Base-by-base conservation (phyloP, 53 echinoderm and acorn worm species). In the Zoroaster sp. region DNA sequence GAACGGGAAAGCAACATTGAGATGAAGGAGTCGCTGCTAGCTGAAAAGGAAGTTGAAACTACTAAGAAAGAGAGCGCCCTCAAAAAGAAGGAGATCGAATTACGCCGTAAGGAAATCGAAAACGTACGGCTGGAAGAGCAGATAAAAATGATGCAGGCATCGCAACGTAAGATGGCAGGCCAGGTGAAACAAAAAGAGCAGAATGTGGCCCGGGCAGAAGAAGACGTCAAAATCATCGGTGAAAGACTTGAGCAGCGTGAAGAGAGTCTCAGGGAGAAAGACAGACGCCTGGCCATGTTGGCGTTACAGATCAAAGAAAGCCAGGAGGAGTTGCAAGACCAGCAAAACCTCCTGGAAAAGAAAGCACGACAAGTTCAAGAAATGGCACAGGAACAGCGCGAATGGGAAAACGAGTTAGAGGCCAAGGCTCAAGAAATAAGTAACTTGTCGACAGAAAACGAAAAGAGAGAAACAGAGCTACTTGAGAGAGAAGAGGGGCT, bases 1-100 rank as follows among this genome's bases (percentile, higher is more conserved):
- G 89, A 89, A 40, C 52, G 89, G 33, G 94, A 94, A 36, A 94
- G 73, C 12, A 85, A 79, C 72, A 47, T 94, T 2, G 89, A 72
- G 15, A 89, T 78, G 66, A 88, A 81, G 30, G 94, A 94, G 55
- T 72, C 52, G 36, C 89, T 89, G 41, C 72, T 89, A 18, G 65
- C 79, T 20, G 65, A 69, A 3, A 67, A 83, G 20, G 67, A 89
- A 33, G 87, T 92, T 35, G 94, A 94, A 18, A 44, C 80, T 1
- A 49, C 63, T 1, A 77, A 74, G 66, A 85, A 89, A 69, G 94
- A 92, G 41, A 69, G 89, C 7, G 43, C 49, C 35, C 46, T 92
- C 5, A 87, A 92, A 7, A 89, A 90, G 42, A 72, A 69, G 30
- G 78, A 91, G 7, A 79, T 80, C 23, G 87, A 91, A 2, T 39